Base-by-base conservation (phyloP, 2,797 vertebrate genomes). In the Darevskia mixta region DNA sequence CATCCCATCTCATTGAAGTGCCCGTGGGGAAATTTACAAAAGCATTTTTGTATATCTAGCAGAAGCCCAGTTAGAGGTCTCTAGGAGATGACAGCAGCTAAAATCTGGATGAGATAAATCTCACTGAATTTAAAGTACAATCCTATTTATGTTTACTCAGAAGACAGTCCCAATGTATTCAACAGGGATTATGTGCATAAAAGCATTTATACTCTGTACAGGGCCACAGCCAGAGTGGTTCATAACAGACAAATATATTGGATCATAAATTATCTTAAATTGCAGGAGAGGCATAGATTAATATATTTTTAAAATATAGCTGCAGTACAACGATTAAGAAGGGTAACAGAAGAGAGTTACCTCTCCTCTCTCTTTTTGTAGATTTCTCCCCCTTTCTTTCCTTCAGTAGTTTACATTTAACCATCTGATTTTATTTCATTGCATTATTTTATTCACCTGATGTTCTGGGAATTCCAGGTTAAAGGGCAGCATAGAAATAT, bases 11-110 rank as follows among this genome's bases (percentile, higher is more conserved):
- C 61, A 73, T 17, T 0, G 0, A 83, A 81, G 69, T 61, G 64
- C 82, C 27, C 10, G 79, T 49, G 15, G 81, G 83, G 86, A 91
- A 92, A 78, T 58, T 58, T 88, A 25, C 43, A 83, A 35, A 35
- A 58, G 75, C 32, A 49, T 32, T 15, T 77, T 67, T 77, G 49
- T 23, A 8, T 4, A 17, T 49, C 75, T 55, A 55, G 13, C 49
- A 55, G 38, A 29, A 64, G 79, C 38, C 71, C 55, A 73, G 35
- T 20, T 78, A 73, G 64, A 66, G 32, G 38, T 32, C 79, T 67
- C 18, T 25, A 75, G 38, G 13, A 66, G 86, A 45, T 29, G 9
- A 27, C 49, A 79, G 2, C 38, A 55, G 35, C 43, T 61, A 72
- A 55, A n/a, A 66, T 66, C 66, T 20, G 66, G 73, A 81, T 61